Evolutionary conservation across 2,888 invertebrate genomes (phyloP).

Genomic region (Formica aserva): DNA sequence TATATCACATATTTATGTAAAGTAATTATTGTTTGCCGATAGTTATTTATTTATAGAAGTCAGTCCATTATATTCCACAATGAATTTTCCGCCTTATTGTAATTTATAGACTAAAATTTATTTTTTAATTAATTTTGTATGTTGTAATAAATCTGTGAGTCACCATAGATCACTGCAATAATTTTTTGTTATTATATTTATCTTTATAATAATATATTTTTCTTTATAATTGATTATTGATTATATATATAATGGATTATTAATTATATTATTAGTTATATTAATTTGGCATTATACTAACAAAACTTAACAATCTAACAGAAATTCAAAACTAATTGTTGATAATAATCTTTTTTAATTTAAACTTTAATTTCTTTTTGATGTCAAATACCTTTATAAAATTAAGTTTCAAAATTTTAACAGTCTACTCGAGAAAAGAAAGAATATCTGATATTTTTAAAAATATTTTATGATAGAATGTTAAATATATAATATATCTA

Average conservation of each 20-base stretch:
- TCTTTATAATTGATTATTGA: not conserved
- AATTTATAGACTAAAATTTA: conserved; percentile 12
- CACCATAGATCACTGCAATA: not conserved
- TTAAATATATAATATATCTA: not conserved
- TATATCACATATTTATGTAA: not conserved
- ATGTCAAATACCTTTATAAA: not conserved
- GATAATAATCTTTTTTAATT: not conserved
- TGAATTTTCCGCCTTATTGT: not conserved
- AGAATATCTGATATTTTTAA: not conserved
- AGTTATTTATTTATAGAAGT: conserved; percentile 29
- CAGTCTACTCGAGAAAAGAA: not conserved
- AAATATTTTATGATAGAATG: not conserved
- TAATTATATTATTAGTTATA: not conserved
- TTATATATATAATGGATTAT: not conserved
- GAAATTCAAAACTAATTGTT: not conserved
- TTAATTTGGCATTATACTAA: not conserved
- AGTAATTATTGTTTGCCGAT: not conserved
- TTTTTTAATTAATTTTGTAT: not conserved
- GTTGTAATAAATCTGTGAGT: not conserved
- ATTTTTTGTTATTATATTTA: not conserved
- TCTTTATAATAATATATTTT: not conserved
- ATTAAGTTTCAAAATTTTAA: not conserved
- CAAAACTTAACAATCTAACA: not conserved
- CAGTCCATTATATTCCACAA: not conserved
- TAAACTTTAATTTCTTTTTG: not conserved